A percentile compares a stretch with the other conserved stretches of the same genome.
phyloP scores from a whole-genome alignment of 2,888 invertebrate species.

The Hirtodrosophila histrioides region DNA sequence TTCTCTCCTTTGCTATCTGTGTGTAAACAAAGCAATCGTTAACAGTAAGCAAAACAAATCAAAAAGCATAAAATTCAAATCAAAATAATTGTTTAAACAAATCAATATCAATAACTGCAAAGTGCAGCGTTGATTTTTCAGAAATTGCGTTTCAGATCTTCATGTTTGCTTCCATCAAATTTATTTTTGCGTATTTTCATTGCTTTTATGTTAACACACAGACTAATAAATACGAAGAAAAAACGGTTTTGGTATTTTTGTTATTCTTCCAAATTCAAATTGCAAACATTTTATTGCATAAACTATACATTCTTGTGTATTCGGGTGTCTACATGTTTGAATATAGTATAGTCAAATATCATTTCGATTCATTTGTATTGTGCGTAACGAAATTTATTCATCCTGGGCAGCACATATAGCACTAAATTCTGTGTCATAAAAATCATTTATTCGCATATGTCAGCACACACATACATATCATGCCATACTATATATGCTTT shows the following conservation, averaged over 20 bases:
- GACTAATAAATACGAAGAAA: neutral
- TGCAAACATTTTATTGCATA: slow-evolving; percentile 21
- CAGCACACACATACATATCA: slow-evolving; percentile 10
- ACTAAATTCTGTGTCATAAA: slow-evolving; percentile 45
- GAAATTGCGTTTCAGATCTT: slow-evolving; percentile 1
- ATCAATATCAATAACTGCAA: slow-evolving; percentile 33
- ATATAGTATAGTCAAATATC: slow-evolving; percentile 31
- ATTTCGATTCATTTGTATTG: slow-evolving; percentile 16
- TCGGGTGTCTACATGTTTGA: slow-evolving; percentile 12
- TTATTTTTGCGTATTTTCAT: slow-evolving; percentile 20
- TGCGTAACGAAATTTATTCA: slow-evolving; percentile 17
- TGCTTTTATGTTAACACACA: slow-evolving; percentile 19
- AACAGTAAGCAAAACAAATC: slow-evolving; percentile 30
- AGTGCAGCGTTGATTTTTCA: slow-evolving; percentile 29
- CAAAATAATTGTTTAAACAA: slow-evolving; percentile 38
- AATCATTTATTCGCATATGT: slow-evolving; percentile 34
- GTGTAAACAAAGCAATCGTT: slow-evolving; percentile 36
- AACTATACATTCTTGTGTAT: slow-evolving; percentile 19
- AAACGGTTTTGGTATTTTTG: slow-evolving; percentile 15
- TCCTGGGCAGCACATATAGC: slow-evolving; percentile 40
- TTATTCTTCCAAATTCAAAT: slow-evolving; percentile 21
- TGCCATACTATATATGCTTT: slow-evolving; percentile 9
- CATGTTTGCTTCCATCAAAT: neutral
- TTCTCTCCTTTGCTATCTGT: slow-evolving; percentile 4
- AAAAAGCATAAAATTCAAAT: slow-evolving; percentile 30